Base-by-base conservation (phyloP, 2,888 invertebrate species). In the Macrophya annulata region DNA sequence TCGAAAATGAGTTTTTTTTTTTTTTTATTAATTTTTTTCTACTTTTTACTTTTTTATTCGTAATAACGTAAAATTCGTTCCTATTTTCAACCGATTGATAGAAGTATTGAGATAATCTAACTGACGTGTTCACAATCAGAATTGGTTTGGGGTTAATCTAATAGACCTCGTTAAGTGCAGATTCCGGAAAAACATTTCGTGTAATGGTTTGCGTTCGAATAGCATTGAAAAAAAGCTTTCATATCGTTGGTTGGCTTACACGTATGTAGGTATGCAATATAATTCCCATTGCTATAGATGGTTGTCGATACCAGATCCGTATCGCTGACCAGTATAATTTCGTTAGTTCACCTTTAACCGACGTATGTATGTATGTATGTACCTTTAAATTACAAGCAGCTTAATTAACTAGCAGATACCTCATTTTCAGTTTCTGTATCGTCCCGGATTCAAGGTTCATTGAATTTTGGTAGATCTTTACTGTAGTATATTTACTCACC, bases 301-400 rank as follows among this genome's bases (percentile, higher is more conserved):
- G 62, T 43, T 62, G 62, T 51, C 40, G 59, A 81, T 81, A 62
- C 25, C 21, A 62, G 55, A 1, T 37, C n/a, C 37, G 62, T 31
- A 62, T 45, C 62, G 21, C 62, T 81, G 55, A 17, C 37, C 55
- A 55, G 51, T 77, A 9, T 77, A 9, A 77, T 77, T 77, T 77
- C 15, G 62, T 62, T 81, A 12, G 81, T 65, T 81, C 59, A 62
- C 62, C 62, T 81, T 77, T 43, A 81, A 81, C 21, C 77, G 55
- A 55, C 55, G n/a, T n/a, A n/a, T n/a, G n/a, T n/a, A n/a, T n/a
- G n/a, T n/a, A n/a, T n/a, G n/a, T n/a, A n/a, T n/a, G n/a, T 77
- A 31, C 51, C 55, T 55, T 5, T 51, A 55, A 51, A 55, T 77
- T 55, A 51, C 51, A 55, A 77, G 77, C 51, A 77, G 51, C 37